A percentile compares a stretch with the other conserved stretches of the same genome.
Evolutionary conservation across 2,888 invertebrate genomes (phyloP).

Genomic region (Eupithecia exiguata): DNA sequence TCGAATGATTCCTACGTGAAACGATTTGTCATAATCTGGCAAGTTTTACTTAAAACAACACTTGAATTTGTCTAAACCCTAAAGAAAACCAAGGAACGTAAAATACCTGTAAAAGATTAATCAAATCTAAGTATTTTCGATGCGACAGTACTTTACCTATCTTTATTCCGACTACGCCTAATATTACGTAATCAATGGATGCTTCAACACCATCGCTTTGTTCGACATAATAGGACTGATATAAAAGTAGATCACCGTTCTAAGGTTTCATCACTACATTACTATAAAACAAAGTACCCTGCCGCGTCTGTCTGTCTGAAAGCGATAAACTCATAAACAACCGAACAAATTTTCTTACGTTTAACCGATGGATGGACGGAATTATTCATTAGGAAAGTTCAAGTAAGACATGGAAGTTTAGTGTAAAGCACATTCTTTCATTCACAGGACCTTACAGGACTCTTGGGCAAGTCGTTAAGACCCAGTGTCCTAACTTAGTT

Average conservation of each 20-base stretch:
- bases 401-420: no score
- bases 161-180: conserved; percentile 52
- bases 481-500: no score
- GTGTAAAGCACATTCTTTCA: no score
- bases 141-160: conserved; percentile 50
- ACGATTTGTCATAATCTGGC: neutral
- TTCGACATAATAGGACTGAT: conserved; percentile 51
- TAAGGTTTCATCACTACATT: conserved; percentile 19
- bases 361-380: no score
- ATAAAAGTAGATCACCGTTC: conserved; percentile 48
- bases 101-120: neutral
- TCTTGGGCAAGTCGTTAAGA: no score
- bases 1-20: neutral
- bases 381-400: no score
- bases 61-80: neutral
- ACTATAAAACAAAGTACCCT: neutral
- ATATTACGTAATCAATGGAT: conserved; percentile 54
- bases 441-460: no score
- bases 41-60: neutral
- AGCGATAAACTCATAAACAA: neutral
- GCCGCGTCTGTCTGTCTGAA: neutral
- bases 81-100: neutral
- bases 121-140: conserved; percentile 49
- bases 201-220: conserved; percentile 53
- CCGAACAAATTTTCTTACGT: neutral